Conservation (phyloP, 2,797 vertebrate genomes). For the Halcyon badia region DNA sequence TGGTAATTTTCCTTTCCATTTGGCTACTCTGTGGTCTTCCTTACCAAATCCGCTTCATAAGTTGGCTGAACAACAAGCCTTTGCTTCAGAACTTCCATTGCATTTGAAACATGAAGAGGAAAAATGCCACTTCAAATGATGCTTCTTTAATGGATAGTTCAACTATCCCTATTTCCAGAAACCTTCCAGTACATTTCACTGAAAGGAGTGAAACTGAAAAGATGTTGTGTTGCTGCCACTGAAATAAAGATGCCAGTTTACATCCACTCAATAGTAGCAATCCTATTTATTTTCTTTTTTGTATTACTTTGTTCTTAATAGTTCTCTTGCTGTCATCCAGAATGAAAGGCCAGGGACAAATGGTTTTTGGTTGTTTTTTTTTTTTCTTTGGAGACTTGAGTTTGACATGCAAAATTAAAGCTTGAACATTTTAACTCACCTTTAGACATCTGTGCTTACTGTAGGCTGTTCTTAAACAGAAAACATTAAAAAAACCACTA, state of each 20-base stretch:
- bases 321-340: constrained; percentile 32
- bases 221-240: neutral
- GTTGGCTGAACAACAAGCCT: neutral
- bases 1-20: neutral
- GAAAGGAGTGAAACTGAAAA: constrained; percentile 18
- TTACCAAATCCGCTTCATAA: neutral
- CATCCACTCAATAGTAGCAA: constrained; percentile 10
- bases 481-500: neutral
- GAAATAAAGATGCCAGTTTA: constrained; percentile 60
- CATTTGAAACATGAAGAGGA: neutral
- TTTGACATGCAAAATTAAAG: neutral
- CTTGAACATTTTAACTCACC: constrained; percentile 2
- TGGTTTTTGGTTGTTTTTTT: neutral
- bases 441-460: neutral
- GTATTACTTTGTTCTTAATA: constrained; percentile 37
- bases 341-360: constrained; percentile 33
- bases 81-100: neutral
- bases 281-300: constrained; percentile 7
- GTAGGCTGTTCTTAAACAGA: neutral
- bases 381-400: neutral
- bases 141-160: neutral
- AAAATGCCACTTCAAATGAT: neutral
- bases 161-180: neutral
- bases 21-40: neutral
- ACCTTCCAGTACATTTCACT: neutral